Conservation (phyloP, 1,140 invertebrate species). For the Holcopasites calliopsidis region DNA sequence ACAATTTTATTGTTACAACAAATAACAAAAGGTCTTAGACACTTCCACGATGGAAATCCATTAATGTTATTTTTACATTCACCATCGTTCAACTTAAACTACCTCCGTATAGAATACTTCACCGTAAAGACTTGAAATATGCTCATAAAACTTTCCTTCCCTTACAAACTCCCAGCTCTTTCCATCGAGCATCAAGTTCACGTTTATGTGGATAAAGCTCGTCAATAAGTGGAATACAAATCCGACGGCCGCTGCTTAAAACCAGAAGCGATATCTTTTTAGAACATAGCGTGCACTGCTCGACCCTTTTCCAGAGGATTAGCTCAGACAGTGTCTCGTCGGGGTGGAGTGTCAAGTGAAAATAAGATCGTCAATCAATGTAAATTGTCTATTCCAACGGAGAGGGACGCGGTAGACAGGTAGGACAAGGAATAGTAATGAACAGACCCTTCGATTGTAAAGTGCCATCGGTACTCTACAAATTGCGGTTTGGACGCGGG, state of each 20-base stretch:
- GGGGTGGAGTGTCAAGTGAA: background rate
- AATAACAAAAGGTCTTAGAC: too few relatives aligned
- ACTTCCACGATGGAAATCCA: too few relatives aligned
- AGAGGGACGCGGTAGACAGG: too few relatives aligned
- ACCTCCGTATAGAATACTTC: too few relatives aligned
- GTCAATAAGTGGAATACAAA: background rate
- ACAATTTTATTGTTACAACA: too few relatives aligned
- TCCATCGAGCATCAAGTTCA: background rate
- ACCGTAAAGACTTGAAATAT: too few relatives aligned
- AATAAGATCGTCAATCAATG: conserved; percentile 27
- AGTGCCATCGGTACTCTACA: background rate
- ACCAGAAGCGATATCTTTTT: background rate
- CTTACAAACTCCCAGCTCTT: background rate
- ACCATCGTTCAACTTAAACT: too few relatives aligned
- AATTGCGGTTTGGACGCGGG: background rate
- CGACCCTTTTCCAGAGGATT: background rate
- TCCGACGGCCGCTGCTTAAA: background rate
- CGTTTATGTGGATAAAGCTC: background rate
- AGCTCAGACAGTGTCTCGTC: background rate
- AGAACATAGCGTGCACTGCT: background rate
- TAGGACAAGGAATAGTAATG: conserved; percentile 14
- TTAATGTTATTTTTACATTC: too few relatives aligned
- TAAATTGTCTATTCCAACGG: conserved; percentile 7
- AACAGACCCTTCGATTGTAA: conserved; percentile 23
- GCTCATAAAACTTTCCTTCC: too few relatives aligned